Evolutionary conservation across 2,888 invertebrate species (phyloP), one percentile per base, ranked within the genome.

Genomic region (Leptinotarsa peninsularis): DNA sequence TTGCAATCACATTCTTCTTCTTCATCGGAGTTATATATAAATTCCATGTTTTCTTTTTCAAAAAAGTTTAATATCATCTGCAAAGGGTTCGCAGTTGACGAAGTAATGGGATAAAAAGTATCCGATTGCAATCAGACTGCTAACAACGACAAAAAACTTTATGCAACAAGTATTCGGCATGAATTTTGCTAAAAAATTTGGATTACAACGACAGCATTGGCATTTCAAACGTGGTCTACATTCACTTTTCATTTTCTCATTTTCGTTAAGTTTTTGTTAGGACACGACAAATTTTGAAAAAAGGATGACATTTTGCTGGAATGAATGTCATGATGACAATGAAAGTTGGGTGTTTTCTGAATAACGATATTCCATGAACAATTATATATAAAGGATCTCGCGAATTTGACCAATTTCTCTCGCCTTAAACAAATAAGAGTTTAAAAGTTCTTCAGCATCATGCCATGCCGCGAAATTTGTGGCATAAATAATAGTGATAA

Each of bases 1-100:
- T 43, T 43, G 13, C n/a, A 27, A 43, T 21, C 49, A 18, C n/a
- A 58, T 15, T 49, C 70, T 5, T 70, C 70, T 18, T 70, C 75
- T 18, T 63, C 56, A 5, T 70, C 63, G 3, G 49, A 68, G 27
- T 68, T 27, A 23, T 58, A 23, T 3, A 23, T 14, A 5, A 52
- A 49, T 66, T 67, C 72, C 69, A 66, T 68, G 4, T 23, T 56
- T 52, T 15, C 50, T 18, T 52, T 50, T 72, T 54, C 77, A 82
- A 17, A 82, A 71, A 54, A 79, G 49, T 10, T 43, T 43, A 10
- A 77, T 78, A 17, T 72, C 73, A 43, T 82, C 79, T 1, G 80
- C 71, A 27, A 82, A 76, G 3, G 81, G 81, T 68, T 76, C 72
- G 73, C 82, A 82, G 5, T 77, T 74, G 13, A 76, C 71, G 10